These are phyloP conservation scores for Neria commutata DNA, from an alignment of 2,888 invertebrate genomes.

Conservation along the genomic window DNA sequence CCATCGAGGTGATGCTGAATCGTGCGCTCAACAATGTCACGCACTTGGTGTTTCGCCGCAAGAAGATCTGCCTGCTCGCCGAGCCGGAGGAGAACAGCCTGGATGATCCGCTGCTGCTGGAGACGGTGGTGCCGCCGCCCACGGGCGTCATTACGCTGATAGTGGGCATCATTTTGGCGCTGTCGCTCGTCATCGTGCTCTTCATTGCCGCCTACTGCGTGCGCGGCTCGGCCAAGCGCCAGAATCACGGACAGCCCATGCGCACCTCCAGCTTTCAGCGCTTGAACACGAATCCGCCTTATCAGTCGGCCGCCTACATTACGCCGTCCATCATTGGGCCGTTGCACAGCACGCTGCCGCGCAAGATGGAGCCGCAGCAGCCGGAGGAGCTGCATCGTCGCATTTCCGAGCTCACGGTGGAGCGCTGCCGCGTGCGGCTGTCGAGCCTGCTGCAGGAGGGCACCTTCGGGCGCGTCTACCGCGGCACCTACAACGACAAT, in stretches of 20 bases:
- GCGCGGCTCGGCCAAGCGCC: conserved; percentile 58
- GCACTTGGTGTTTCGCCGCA: conserved; percentile 77
- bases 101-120: conserved; percentile 55
- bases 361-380: conserved; percentile 55
- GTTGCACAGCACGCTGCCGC: conserved; percentile 55
- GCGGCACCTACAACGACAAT: conserved; percentile 77
- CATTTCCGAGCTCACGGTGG: conserved; percentile 61
- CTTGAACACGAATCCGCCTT: conserved; percentile 56
- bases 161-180: conserved; percentile 58
- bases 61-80: conserved; percentile 77
- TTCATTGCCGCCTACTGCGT: conserved; percentile 59
- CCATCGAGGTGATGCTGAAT: conserved; percentile 81
- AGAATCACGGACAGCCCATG: conserved; percentile 58
- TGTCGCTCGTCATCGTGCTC: conserved; percentile 55
- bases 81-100: conserved; percentile 50
- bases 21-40: conserved; percentile 71
- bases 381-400: conserved; percentile 60
- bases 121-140: conserved; percentile 56
- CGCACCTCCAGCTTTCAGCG: conserved; percentile 62
- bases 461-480: conserved; percentile 85
- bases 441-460: conserved; percentile 82
- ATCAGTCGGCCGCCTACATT: conserved; percentile 51
- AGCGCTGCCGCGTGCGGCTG: conserved; percentile 76
- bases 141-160: conserved; percentile 59
- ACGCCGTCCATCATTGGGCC: conserved; percentile 57